Base-by-base conservation (phyloP, 2,888 invertebrate genomes). In the Melanophora roralis region DNA sequence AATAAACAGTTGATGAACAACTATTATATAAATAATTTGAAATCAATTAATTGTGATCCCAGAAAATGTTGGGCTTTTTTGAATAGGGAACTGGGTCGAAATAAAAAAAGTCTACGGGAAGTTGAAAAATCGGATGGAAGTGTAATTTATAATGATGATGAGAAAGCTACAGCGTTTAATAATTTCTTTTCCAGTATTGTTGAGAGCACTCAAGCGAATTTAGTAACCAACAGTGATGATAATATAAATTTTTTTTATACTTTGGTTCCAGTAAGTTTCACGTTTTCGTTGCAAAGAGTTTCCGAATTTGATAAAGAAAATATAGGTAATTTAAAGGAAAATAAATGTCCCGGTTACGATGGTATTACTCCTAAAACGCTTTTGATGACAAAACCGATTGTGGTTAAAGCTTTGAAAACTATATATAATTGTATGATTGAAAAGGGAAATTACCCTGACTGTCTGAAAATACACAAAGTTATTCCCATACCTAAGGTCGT, bases 201-300 rank as follows among this genome's bases (percentile, higher is more conserved):
- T 9, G 14, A 43, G 3, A 43, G 32, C 11, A 45, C 32, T n/a
- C 43, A 43, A 14, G 6, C 43, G 4, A 43, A 43, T 9, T 3
- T 38, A 38, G 12, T 12, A 38, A 14, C n/a, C 8, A 59, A 57
- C 40, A 4, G 21, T 38, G 8, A 23, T 21, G 12, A 38, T 40
- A 9, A 40, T 9, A 57, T 38, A n/a, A 57, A 57, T n/a, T 32
- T 55, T 55, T 55, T 55, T n/a, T n/a, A n/a, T n/a, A n/a, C n/a
- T n/a, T n/a, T n/a, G n/a, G n/a, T n/a, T n/a, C n/a, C n/a, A n/a
- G n/a, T n/a, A n/a, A n/a, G n/a, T n/a, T n/a, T n/a, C n/a, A n/a
- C n/a, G n/a, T n/a, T n/a, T n/a, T n/a, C n/a, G n/a, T n/a, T n/a
- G n/a, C n/a, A n/a, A n/a, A n/a, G n/a, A n/a, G n/a, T n/a, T n/a